phyloP scores from a whole-genome alignment of 2,113 vertebrate genomes.

The Sporophila hypoxantha region DNA sequence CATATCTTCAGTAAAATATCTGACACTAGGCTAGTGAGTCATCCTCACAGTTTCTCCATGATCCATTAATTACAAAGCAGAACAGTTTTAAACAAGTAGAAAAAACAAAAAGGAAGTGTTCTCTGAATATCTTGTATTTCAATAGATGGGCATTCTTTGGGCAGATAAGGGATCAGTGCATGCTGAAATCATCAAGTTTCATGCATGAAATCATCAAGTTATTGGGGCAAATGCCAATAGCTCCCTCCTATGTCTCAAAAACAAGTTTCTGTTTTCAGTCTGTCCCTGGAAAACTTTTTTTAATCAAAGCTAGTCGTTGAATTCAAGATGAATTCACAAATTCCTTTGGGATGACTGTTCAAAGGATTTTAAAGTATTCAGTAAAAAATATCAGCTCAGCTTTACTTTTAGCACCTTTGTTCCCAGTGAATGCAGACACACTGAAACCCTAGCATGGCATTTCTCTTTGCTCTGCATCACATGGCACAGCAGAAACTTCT shows the following conservation, averaged over 20 bases:
- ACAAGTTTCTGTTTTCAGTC: neutral
- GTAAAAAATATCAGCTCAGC: conserved; percentile 43
- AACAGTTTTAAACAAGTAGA: neutral
- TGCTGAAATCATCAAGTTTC: neutral
- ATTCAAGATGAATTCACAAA: conserved; percentile 30
- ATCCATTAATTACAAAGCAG: neutral
- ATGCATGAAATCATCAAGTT: neutral
- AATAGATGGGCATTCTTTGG: neutral
- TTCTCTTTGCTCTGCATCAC: conserved; percentile 8
- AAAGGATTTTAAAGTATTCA: conserved; percentile 22
- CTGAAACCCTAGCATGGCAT: neutral
- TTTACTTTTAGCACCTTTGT: conserved; percentile 26
- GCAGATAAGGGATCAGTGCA: neutral
- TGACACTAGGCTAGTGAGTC: neutral
- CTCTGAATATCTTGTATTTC: neutral
- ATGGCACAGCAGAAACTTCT: conserved; percentile 13
- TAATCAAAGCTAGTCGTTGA: neutral
- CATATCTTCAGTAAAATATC: neutral
- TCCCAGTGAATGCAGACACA: neutral
- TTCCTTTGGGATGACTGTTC: neutral
- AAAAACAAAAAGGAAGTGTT: neutral
- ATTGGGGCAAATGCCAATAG: neutral
- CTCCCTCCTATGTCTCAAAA: neutral
- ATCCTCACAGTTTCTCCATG: neutral
- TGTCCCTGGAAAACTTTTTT: neutral